phyloP scores from a whole-genome alignment of 2,113 vertebrate genomes.

The Oxygymnocypris stewartii region DNA sequence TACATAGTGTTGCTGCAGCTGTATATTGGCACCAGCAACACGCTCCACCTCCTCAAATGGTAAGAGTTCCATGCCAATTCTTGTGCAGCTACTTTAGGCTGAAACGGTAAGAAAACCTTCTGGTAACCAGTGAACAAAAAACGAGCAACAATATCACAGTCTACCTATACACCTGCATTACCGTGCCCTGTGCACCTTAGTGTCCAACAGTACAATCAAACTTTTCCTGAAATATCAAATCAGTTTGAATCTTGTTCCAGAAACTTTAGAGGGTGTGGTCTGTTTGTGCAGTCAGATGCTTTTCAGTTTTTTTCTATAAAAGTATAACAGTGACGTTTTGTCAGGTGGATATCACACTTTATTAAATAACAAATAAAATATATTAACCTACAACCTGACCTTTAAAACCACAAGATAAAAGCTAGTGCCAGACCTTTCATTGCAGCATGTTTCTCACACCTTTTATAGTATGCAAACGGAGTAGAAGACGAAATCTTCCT shows the following conservation, averaged over 20 bases:
- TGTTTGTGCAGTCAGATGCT: background rate
- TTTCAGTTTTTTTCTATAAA: background rate
- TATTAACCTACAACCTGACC: background rate
- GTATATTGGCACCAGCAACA: constrained; percentile 57
- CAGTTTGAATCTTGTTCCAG: constrained; percentile 11
- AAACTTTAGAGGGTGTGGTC: constrained; percentile 11
- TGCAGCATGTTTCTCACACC: background rate
- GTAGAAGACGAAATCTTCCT: background rate
- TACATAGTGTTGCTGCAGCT: constrained; percentile 40
- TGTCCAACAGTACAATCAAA: background rate
- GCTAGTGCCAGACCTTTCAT: background rate
- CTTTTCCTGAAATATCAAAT: background rate
- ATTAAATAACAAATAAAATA: background rate
- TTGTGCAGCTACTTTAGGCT: background rate
- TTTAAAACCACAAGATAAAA: background rate
- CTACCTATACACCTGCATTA: background rate
- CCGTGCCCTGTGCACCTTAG: background rate
- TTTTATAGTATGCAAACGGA: background rate
- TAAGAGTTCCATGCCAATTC: constrained; percentile 40
- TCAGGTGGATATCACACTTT: background rate
- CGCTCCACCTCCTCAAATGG: constrained; percentile 16
- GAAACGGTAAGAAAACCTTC: background rate
- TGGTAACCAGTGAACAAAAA: background rate
- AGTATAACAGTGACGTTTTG: background rate
- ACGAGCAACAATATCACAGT: background rate